Conservation (phyloP, 2,113 vertebrate species). For the Pionites leucogaster region DNA sequence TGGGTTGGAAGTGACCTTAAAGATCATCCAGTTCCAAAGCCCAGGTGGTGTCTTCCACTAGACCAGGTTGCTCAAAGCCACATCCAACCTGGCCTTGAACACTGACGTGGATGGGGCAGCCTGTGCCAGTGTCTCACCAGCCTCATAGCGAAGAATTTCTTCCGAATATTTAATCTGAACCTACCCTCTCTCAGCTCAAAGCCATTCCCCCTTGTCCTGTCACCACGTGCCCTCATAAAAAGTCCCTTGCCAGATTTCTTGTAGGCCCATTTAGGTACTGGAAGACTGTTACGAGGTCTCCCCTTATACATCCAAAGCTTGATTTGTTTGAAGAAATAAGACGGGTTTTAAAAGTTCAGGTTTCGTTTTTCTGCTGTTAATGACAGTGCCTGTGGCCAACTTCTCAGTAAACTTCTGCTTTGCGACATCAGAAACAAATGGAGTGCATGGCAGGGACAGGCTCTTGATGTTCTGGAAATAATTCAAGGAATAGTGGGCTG, state of each 20-base stretch:
- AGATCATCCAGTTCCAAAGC: not conserved
- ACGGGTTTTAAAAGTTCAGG: not conserved
- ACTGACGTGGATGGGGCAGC: not conserved
- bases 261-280: not conserved
- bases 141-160: not conserved
- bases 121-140: not conserved
- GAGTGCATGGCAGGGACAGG: not conserved
- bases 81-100: not conserved
- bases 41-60: not conserved
- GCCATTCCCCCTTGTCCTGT: not conserved
- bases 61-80: not conserved
- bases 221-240: not conserved
- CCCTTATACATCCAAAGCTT: not conserved
- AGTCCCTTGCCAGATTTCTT: not conserved
- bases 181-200: not conserved
- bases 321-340: not conserved
- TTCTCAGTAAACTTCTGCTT: not conserved
- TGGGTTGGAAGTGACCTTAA: not conserved
- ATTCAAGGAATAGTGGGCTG: not conserved
- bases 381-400: not conserved
- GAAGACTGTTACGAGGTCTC: not conserved
- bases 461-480: not conserved
- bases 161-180: not conserved
- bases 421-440: not conserved
- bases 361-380: not conserved